Conservation (phyloP, 2,888 invertebrate genomes). For the Caenorhabditis wallacei region DNA sequence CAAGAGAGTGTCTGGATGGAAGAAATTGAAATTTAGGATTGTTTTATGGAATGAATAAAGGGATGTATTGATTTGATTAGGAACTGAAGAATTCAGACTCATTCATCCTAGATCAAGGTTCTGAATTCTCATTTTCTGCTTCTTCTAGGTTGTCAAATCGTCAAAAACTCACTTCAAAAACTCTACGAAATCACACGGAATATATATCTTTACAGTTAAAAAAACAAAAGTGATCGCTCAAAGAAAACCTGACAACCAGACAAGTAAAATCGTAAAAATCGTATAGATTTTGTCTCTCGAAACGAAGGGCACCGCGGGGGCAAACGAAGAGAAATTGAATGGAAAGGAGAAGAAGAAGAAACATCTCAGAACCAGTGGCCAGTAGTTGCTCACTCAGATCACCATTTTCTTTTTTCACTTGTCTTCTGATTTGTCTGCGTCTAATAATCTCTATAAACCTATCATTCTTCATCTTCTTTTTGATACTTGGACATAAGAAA, state of each 20-base stretch:
- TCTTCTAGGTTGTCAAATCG: background rate
- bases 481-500: constrained; percentile 39
- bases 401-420: constrained; percentile 11
- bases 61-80: too few relatives aligned
- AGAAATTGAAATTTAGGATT: background rate
- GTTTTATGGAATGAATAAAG: too few relatives aligned
- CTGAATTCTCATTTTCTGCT: background rate
- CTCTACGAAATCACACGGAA: background rate
- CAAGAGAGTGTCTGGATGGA: constrained; percentile 1
- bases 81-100: too few relatives aligned
- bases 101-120: too few relatives aligned
- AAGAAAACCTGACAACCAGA: constrained; percentile 32
- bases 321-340: constrained; percentile 22
- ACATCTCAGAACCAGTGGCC: constrained; percentile 41
- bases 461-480: constrained; percentile 39
- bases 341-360: constrained; percentile 11
- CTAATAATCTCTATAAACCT: constrained; percentile 21
- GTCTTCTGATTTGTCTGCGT: constrained; percentile 41
- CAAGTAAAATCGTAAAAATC: constrained; percentile 42
- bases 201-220: background rate
- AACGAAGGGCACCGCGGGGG: constrained; percentile 43
- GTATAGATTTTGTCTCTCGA: constrained; percentile 25
- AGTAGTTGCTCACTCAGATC: constrained; percentile 31
- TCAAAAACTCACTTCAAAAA: background rate
- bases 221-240: constrained; percentile 20